Evolutionary conservation across 92 coral and sea anemone species (phyloP).

Genomic region (Meandrina meandrites): DNA sequence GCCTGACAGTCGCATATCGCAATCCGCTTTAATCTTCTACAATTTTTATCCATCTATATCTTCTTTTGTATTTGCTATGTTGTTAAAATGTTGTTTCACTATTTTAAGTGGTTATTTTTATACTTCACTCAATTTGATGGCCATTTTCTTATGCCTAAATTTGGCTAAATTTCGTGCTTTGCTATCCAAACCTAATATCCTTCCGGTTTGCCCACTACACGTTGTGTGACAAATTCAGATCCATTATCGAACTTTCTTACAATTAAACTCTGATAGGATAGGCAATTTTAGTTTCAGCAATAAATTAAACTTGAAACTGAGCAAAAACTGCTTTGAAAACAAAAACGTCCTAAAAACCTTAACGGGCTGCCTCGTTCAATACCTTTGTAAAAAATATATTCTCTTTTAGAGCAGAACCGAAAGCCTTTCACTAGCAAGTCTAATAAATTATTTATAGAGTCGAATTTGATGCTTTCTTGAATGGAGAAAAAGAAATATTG

Average conservation of each 20-base stretch:
- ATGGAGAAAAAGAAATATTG: background rate
- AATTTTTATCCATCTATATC: too few relatives aligned
- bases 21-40: too few relatives aligned
- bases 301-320: background rate
- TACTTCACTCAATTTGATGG: too few relatives aligned
- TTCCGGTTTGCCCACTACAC: background rate
- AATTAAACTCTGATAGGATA: background rate
- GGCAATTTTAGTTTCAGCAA: background rate
- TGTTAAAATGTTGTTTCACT: too few relatives aligned
- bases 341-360: slow-evolving; percentile 15
- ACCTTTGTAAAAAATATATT: slow-evolving; percentile 41
- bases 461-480: background rate
- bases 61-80: too few relatives aligned
- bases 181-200: background rate
- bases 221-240: background rate
- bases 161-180: background rate
- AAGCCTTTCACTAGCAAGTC: background rate
- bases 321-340: slow-evolving; percentile 16
- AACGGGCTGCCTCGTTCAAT: background rate
- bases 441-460: slow-evolving; percentile 13
- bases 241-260: background rate
- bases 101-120: too few relatives aligned
- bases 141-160: too few relatives aligned
- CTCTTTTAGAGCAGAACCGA: slow-evolving; percentile 10
- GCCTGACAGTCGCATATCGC: too few relatives aligned